Evolutionary conservation across 2,113 vertebrate species (phyloP).

Genomic region (Lontra canadensis): DNA sequence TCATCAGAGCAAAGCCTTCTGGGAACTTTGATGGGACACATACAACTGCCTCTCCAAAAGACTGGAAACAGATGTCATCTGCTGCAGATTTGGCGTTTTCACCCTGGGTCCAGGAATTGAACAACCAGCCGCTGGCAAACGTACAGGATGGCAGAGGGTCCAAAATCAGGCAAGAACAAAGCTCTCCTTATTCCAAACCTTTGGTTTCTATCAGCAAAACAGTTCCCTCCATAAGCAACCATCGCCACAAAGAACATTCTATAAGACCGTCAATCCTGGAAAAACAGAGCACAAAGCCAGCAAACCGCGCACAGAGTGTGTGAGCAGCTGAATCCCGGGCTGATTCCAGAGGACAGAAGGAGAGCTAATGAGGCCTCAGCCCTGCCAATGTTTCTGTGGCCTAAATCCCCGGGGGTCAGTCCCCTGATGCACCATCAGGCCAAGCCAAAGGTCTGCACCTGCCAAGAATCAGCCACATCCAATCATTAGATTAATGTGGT

Average conservation of each 20-base stretch:
- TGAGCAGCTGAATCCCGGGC: fast-evolving
- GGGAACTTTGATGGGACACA: background rate
- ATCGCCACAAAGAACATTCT: background rate
- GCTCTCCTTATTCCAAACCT: background rate
- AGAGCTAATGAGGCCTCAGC: fast-evolving
- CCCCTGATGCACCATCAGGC: fast-evolving
- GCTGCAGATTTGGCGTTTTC: background rate
- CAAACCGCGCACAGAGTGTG: background rate
- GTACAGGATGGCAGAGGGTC: fast-evolving
- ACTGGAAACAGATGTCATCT: fast-evolving
- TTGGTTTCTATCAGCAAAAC: background rate
- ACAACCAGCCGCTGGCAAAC: fast-evolving
- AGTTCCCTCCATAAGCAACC: background rate
- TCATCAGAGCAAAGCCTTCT: background rate
- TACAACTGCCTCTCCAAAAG: background rate
- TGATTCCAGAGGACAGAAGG: background rate
- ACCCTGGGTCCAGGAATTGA: background rate
- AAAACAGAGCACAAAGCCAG: background rate
- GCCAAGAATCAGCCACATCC: background rate
- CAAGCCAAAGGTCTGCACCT: background rate
- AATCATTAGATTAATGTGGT: fast-evolving
- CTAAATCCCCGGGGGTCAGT: background rate
- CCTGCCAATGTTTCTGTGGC: fast-evolving
- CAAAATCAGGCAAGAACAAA: fast-evolving
- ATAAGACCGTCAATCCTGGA: fast-evolving